These are phyloP conservation scores for Morbakka virulenta DNA, from an alignment of 30 jellyfish, hydroid and myxozoan species.

Conservation along the genomic window DNA sequence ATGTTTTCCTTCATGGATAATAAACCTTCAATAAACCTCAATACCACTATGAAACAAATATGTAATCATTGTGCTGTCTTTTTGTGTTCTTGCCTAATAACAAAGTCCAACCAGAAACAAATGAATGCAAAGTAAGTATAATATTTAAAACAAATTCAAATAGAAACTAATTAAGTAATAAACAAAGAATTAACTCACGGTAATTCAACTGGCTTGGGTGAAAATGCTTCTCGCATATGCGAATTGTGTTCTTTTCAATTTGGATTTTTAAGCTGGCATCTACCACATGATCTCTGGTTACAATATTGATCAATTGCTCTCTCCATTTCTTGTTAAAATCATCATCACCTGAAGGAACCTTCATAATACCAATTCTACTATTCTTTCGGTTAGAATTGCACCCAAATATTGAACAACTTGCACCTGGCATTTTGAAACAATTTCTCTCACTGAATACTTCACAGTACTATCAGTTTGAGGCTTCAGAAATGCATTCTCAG, in stretches of 20 bases:
- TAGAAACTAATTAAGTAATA: too few relatives aligned
- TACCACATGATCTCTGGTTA: slow-evolving; percentile 55
- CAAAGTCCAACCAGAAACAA: neutral
- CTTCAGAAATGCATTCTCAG: slow-evolving; percentile 27
- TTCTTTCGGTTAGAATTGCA: slow-evolving; percentile 43
- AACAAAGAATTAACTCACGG: slow-evolving; percentile 1
- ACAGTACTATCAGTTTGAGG: neutral
- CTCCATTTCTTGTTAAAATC: slow-evolving; percentile 50
- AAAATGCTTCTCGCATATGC: slow-evolving; percentile 49
- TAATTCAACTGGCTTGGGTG: slow-evolving; percentile 15
- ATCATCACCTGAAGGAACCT: slow-evolving; percentile 63
- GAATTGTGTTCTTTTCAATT: slow-evolving; percentile 20
- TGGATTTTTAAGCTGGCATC: slow-evolving; percentile 39
- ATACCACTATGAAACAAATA: too few relatives aligned
- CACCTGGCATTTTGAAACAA: slow-evolving; percentile 48
- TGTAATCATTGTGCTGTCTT: too few relatives aligned
- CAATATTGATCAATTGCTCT: slow-evolving; percentile 19
- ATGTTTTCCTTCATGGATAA: neutral
- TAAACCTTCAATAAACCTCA: neutral
- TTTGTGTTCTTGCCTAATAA: too few relatives aligned
- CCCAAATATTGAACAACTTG: slow-evolving; percentile 62
- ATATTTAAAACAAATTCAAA: too few relatives aligned
- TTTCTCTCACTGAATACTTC: neutral
- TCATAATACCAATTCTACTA: slow-evolving; percentile 16
- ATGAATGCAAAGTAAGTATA: too few relatives aligned